A percentile compares a stretch with the other conserved stretches of the same genome.
phyloP scores from a whole-genome alignment of 1,140 invertebrate genomes.

The Drosophila serrata region DNA sequence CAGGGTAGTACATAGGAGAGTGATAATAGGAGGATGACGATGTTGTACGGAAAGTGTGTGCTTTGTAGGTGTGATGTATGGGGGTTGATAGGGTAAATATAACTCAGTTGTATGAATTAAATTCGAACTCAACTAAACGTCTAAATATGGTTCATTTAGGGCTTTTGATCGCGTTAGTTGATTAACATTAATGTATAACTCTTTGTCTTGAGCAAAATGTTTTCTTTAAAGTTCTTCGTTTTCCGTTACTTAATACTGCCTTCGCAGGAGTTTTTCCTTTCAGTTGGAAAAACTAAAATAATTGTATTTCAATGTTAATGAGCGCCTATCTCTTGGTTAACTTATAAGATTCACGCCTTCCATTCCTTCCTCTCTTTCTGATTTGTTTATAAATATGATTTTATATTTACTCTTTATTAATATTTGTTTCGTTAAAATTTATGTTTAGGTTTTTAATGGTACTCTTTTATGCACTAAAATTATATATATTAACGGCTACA shows the following conservation, averaged over 20 bases:
- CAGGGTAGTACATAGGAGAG: slow-evolving; percentile 21
- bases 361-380: slow-evolving; percentile 27
- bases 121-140: slow-evolving; percentile 71
- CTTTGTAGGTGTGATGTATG: slow-evolving; percentile 38
- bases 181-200: slow-evolving; percentile 36
- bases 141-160: slow-evolving; percentile 36
- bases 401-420: slow-evolving; percentile 33
- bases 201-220: slow-evolving; percentile 56
- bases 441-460: slow-evolving; percentile 56
- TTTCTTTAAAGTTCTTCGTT: slow-evolving; percentile 30
- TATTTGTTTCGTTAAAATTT: slow-evolving; percentile 48
- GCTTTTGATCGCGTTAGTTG: slow-evolving; percentile 27
- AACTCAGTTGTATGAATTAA: slow-evolving; percentile 69
- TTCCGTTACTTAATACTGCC: slow-evolving; percentile 48
- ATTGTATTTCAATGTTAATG: slow-evolving; percentile 26
- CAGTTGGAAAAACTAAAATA: slow-evolving; percentile 22
- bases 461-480: slow-evolving; percentile 76
- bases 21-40: slow-evolving; percentile 2
- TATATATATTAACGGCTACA: slow-evolving; percentile 80
- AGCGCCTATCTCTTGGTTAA: slow-evolving; percentile 22
- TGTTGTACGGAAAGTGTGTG: background rate
- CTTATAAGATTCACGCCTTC: slow-evolving; percentile 22
- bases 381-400: slow-evolving; percentile 52
- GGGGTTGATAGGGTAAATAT: slow-evolving; percentile 15
- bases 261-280: slow-evolving; percentile 32